Conservation (phyloP, 1,140 invertebrate species). For the Watersipora subatra region DNA sequence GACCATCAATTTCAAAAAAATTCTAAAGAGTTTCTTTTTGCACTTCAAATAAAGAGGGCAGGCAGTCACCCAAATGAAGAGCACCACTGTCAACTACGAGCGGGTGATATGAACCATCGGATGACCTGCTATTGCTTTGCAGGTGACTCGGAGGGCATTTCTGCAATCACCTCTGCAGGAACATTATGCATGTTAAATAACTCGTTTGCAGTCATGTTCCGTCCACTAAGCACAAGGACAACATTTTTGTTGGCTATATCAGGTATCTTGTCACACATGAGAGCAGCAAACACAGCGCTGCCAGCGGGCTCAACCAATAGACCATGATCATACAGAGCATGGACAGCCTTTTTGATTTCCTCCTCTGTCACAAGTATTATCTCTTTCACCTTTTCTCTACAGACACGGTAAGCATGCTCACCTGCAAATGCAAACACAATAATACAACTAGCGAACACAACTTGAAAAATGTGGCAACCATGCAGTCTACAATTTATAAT, state of each 20-base stretch:
- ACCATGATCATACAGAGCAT: slow-evolving; percentile 21
- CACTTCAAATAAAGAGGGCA: too few species aligned
- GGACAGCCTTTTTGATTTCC: slow-evolving; percentile 22
- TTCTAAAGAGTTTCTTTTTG: too few species aligned
- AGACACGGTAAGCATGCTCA: slow-evolving; percentile 19
- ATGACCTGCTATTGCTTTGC: too few species aligned
- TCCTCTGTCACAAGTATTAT: slow-evolving; percentile 26
- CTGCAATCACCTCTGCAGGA: too few species aligned
- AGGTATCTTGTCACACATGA: slow-evolving; percentile 21
- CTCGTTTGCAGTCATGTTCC: slow-evolving; percentile 27
- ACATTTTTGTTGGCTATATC: slow-evolving; percentile 25
- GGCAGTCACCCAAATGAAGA: too few species aligned
- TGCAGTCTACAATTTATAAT: not conserved
- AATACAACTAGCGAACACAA: not conserved
- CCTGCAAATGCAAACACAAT: slow-evolving; percentile 16
- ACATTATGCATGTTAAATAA: slow-evolving; percentile 11
- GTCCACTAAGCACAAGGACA: slow-evolving; percentile 24
- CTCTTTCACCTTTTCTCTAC: slow-evolving; percentile 23
- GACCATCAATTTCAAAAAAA: too few species aligned
- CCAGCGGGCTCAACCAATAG: slow-evolving; percentile 31
- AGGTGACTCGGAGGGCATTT: too few species aligned
- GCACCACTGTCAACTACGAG: too few species aligned
- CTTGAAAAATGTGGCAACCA: too few species aligned
- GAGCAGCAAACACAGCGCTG: slow-evolving; percentile 27
- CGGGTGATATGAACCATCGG: too few species aligned